Evolutionary conservation across 2,888 invertebrate genomes (phyloP), one percentile per base, ranked within the genome.

Genomic region (Trachelus troglodyta): DNA sequence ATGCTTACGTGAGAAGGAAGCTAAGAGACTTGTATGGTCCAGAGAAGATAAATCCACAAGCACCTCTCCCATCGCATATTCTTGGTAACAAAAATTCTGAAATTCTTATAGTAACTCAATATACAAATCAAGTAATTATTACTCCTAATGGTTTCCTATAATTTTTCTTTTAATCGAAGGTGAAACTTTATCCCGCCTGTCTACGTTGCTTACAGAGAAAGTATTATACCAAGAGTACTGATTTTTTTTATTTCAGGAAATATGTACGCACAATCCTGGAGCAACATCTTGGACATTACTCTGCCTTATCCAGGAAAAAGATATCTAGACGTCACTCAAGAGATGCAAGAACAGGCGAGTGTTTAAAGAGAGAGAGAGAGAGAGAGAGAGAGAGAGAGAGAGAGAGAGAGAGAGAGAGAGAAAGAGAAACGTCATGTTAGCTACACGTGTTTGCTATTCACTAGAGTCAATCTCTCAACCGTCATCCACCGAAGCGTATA

Each of bases 261-360:
- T 88, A 97, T 98, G 96, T 98, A 97, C 95, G 97, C 94, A 0
- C 97, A 98, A 91, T 95, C 95, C 73, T 98, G 97, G 97, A 93
- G 94, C 0, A 96, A 97, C 81, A 95, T 97, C 33, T 93, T 96
- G 80, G 97, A 97, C 80, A 92, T 96, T 71, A 95, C 97, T 0
- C 94, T 96, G 82, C 97, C 98, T 0, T 98, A 96, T 91, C 97
- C 97, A 1, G 96, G 97, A 31, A 96, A 96, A 88, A 95, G 94
- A 78, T 94, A 96, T 82, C 93, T 97, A 9, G 98, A 98, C 91
- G 96, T 98, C 0, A 96, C 97, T 0, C 95, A 95, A 1, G 95
- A 96, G 89, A 97, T 98, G 97, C 90, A 94, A 34, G 94, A 95
- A 85, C 96, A 95, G 94, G 95, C 95, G 9, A 56, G 56, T 56